Evolutionary conservation across 2,888 invertebrate genomes (phyloP).

Genomic region (Machimus atricapillus): DNA sequence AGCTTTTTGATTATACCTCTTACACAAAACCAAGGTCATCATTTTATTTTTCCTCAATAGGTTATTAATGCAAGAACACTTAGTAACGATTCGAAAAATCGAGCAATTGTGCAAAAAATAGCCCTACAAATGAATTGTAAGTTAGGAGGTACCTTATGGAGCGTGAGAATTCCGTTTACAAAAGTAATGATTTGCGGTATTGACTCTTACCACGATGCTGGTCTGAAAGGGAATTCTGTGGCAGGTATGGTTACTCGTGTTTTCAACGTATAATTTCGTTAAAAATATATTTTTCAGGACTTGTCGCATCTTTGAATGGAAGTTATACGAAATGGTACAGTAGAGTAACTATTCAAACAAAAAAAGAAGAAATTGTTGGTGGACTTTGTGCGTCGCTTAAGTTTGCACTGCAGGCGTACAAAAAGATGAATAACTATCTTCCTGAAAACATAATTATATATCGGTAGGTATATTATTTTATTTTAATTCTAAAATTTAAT

Average conservation of each 20-base stretch:
- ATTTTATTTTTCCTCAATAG: conserved; percentile 54
- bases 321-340: conserved; percentile 82
- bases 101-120: conserved; percentile 86
- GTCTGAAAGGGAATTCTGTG: conserved; percentile 69
- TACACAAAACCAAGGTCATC: background rate
- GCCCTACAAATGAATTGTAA: conserved; percentile 94
- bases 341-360: conserved; percentile 72
- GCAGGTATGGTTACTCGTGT: conserved; percentile 60
- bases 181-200: conserved; percentile 88
- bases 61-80: conserved; percentile 78
- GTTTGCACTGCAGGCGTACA: conserved; percentile 72
- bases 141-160: conserved; percentile 91
- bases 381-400: conserved; percentile 73
- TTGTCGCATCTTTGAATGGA: conserved; percentile 81
- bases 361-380: conserved; percentile 79
- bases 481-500: background rate
- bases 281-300: conserved; percentile 65
- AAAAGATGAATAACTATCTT: conserved; percentile 70
- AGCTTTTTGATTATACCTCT: conserved; percentile 17
- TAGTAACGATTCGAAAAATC: conserved; percentile 72
- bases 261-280: background rate
- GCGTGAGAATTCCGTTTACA: conserved; percentile 78
- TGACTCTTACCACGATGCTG: conserved; percentile 83
- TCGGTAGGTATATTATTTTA: conserved; percentile 66
- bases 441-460: conserved; percentile 86